Evolutionary conservation across 2,797 vertebrate genomes (phyloP).

Genomic region (Phrynocephalus vlangalii): DNA sequence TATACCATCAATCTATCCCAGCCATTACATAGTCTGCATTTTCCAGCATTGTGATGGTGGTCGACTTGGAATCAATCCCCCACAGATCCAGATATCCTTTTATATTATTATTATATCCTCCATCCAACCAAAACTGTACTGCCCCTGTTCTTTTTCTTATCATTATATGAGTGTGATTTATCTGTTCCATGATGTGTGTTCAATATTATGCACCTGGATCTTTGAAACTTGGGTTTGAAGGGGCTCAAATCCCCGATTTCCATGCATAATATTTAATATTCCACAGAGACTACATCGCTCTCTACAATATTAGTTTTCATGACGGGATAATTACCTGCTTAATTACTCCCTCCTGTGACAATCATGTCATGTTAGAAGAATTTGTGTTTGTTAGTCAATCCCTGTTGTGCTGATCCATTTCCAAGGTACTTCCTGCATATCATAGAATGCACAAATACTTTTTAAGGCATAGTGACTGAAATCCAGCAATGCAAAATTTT

Average conservation of each 20-base stretch:
- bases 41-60: no score
- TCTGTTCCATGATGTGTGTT: neutral
- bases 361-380: neutral
- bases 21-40: no score
- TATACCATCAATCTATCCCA: no score
- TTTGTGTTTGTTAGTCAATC: neutral
- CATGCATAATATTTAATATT: neutral
- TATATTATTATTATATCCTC: no score
- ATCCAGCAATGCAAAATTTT: no score
- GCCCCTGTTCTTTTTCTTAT: neutral
- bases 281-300: neutral
- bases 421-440: neutral
- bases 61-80: no score
- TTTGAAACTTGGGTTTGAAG: neutral
- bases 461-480: neutral
- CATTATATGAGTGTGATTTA: neutral
- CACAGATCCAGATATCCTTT: no score
- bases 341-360: neutral
- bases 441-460: no score
- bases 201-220: neutral
- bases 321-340: neutral
- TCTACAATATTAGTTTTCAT: neutral
- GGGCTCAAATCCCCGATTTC: neutral
- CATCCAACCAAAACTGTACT: neutral
- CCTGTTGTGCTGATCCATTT: neutral